phyloP scores from a whole-genome alignment of 53 echinoderm and acorn worm species.

The Patiria pectinifera region DNA sequence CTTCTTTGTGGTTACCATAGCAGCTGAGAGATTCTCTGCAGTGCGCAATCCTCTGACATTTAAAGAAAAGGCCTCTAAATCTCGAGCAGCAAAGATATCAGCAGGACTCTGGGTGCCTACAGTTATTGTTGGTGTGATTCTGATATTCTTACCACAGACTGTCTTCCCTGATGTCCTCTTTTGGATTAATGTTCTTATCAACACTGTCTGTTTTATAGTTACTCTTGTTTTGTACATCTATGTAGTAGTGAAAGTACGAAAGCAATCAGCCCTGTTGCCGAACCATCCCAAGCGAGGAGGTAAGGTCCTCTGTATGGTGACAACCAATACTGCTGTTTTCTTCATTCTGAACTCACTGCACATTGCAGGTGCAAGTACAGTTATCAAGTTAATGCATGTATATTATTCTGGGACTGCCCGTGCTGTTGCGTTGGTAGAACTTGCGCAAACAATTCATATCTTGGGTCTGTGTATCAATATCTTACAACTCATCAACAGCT shows the following conservation, averaged over 20 bases:
- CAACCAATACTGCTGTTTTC: background rate
- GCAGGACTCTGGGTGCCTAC: background rate
- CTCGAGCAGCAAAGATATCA: conserved; percentile 21
- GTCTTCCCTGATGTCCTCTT: background rate
- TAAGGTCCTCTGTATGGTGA: background rate
- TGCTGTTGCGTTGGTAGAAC: background rate
- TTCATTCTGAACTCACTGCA: background rate
- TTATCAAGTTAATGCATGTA: background rate
- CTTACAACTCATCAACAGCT: background rate
- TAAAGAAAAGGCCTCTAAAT: background rate
- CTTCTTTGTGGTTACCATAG: background rate
- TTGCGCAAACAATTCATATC: background rate
- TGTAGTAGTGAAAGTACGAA: background rate
- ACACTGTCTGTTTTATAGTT: background rate
- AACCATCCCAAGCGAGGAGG: background rate
- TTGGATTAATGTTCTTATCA: background rate
- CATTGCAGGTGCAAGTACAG: background rate
- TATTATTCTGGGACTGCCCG: background rate
- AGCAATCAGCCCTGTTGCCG: background rate
- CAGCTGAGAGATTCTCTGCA: conserved; percentile 18
- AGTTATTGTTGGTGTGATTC: background rate
- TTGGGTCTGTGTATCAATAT: background rate
- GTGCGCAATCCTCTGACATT: background rate
- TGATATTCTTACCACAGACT: background rate
- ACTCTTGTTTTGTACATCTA: background rate